Evolutionary conservation across 2,888 invertebrate species (phyloP), one percentile per base, ranked within the genome.

Genomic region (Agapetus fuscipes): DNA sequence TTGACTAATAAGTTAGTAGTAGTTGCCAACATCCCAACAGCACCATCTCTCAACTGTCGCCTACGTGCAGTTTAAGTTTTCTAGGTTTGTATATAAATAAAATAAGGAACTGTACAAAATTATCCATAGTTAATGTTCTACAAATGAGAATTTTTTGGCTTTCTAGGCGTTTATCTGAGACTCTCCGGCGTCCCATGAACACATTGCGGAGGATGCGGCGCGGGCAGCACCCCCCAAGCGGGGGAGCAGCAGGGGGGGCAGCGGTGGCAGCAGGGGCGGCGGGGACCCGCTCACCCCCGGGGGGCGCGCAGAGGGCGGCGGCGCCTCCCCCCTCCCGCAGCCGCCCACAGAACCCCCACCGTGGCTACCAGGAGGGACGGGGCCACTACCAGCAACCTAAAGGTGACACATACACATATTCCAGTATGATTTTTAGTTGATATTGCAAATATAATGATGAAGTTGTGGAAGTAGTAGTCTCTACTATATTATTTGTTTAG

Each of bases 101-200:
- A n/a, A n/a, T n/a, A n/a, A n/a, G n/a, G n/a, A n/a, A n/a, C n/a
- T n/a, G n/a, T n/a, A n/a, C n/a, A n/a, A n/a, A n/a, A n/a, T n/a
- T n/a, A n/a, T n/a, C n/a, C n/a, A n/a, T n/a, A n/a, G n/a, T n/a
- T n/a, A n/a, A n/a, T n/a, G n/a, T n/a, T n/a, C n/a, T n/a, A n/a
- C n/a, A n/a, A n/a, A n/a, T n/a, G n/a, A n/a, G n/a, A n/a, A n/a
- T n/a, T n/a, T n/a, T n/a, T n/a, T n/a, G n/a, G n/a, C n/a, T 13
- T 41, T 25, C 1, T 56, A 69, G 69, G 50, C 82, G 94, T 49
- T 76, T 98, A 51, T 88, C 90, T 47, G 94, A 96, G 58, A 93
- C 94, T 3, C 66, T 93, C 16, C 74, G 91, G 27, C 77, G 88
- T 50, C 93, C 93, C 17, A 91, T 93, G 80, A 87, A 88, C 60